These are phyloP conservation scores for Atta texana DNA, from an alignment of 1,140 invertebrate species.

Conservation along the genomic window DNA sequence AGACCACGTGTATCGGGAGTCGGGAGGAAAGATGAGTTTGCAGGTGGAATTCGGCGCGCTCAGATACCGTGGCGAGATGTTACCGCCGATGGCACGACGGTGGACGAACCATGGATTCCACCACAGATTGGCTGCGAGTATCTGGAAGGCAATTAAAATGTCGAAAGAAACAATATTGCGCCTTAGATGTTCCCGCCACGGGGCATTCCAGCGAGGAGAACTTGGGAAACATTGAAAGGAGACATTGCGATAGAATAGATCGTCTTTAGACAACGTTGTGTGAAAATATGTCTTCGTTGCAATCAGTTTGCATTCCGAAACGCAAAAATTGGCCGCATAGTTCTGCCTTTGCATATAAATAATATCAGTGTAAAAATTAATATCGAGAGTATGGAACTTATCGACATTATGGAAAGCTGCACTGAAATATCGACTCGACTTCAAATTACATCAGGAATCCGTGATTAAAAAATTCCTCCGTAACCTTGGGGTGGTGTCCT, in stretches of 20 bases:
- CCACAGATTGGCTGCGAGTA: conserved; percentile 56
- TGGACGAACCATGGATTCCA: conserved; percentile 54
- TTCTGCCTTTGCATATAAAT: not conserved
- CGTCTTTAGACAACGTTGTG: not conserved
- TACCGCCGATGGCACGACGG: conserved; percentile 63
- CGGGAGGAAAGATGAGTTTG: conserved; percentile 44
- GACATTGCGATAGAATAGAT: conserved; percentile 11
- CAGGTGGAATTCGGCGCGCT: conserved; percentile 67
- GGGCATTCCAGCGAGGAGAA: conserved; percentile 57
- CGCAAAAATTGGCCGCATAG: not conserved
- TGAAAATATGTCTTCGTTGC: not conserved
- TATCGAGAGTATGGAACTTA: not conserved
- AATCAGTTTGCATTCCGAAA: not conserved
- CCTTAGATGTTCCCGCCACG: conserved; percentile 57
- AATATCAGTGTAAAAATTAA: not conserved
- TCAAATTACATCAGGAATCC: conserved; percentile 13
- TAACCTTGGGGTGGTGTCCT: not conserved
- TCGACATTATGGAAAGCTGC: not conserved
- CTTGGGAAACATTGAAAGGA: not conserved
- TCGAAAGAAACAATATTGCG: conserved; percentile 77
- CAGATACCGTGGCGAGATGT: conserved; percentile 51
- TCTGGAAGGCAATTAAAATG: conserved; percentile 74
- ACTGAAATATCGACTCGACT: not conserved
- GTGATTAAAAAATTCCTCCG: conserved; percentile 19
- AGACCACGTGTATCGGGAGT: conserved; percentile 53